phyloP scores from a whole-genome alignment of 37 sponge, comb jelly and placozoan genomes.

The Mnemiopsis leidyi region DNA sequence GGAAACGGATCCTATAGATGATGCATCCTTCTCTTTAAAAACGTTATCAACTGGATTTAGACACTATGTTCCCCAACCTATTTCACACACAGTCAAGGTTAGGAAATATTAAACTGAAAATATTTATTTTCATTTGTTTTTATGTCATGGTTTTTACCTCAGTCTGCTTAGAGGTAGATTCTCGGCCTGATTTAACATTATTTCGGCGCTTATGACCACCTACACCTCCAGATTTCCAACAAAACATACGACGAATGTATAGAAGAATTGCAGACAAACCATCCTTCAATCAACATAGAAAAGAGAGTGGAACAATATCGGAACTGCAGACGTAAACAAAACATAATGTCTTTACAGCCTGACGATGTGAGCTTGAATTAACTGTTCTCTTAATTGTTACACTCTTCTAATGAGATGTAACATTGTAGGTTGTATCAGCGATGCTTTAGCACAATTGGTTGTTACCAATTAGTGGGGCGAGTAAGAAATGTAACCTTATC shows the following conservation, averaged over 20 bases:
- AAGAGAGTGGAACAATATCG: not conserved
- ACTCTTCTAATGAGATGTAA: too few relatives aligned
- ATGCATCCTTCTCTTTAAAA: not conserved
- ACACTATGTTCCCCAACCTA: not conserved
- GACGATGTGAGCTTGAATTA: too few relatives aligned
- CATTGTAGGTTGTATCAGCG: too few relatives aligned
- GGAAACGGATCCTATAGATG: not conserved
- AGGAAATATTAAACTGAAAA: too few relatives aligned
- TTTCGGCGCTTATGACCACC: too few relatives aligned
- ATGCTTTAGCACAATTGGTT: too few relatives aligned
- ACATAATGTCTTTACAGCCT: not conserved
- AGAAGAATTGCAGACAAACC: not conserved
- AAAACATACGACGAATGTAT: conserved; percentile 19
- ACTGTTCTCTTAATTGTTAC: too few relatives aligned
- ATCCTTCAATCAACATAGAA: not conserved
- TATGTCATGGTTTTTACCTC: not conserved
- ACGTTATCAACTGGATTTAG: not conserved
- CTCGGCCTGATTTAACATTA: too few relatives aligned
- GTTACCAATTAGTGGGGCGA: too few relatives aligned
- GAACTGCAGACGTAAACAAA: not conserved
- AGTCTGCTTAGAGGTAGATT: too few relatives aligned
- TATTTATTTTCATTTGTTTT: too few relatives aligned
- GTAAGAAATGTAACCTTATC: too few relatives aligned
- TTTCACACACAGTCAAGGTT: not conserved
- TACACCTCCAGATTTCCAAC: not conserved